Conservation (phyloP, 2,797 vertebrate species). For the Meriones psammophilus region DNA sequence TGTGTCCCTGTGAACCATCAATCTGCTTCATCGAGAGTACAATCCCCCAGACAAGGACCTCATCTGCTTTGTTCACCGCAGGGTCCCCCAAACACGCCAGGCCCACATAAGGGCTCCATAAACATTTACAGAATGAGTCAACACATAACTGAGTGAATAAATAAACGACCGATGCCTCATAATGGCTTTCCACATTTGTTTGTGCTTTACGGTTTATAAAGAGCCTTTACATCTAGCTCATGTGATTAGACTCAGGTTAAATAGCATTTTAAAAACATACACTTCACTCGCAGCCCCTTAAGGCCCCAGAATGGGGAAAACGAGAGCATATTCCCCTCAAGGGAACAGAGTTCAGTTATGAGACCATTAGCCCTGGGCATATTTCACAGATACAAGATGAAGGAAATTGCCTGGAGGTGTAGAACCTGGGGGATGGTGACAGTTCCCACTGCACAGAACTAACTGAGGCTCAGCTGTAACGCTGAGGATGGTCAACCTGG, state of each 20-base stretch:
- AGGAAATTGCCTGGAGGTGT: accelerated
- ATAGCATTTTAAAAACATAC: constrained; percentile 26
- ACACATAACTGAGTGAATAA: neutral
- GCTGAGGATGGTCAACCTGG: accelerated
- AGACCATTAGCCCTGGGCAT: neutral
- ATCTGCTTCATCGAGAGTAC: neutral
- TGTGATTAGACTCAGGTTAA: constrained; percentile 56
- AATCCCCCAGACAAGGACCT: neutral
- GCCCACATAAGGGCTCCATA: neutral
- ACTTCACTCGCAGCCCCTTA: neutral
- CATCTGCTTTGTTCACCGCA: neutral
- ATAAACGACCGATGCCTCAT: neutral
- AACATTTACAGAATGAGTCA: constrained; percentile 44
- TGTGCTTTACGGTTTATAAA: neutral
- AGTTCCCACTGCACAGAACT: accelerated
- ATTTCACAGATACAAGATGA: accelerated
- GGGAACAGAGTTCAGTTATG: neutral
- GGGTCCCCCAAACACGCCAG: neutral
- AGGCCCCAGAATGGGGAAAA: neutral
- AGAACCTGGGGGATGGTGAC: neutral
- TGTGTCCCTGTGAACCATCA: neutral
- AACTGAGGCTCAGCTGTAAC: accelerated
- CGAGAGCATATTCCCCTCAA: neutral
- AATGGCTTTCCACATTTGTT: constrained; percentile 42
- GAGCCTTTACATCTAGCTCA: constrained; percentile 40